These are phyloP conservation scores for Zapus hudsonius DNA, from an alignment of 2,113 vertebrate genomes.

Conservation along the genomic window DNA sequence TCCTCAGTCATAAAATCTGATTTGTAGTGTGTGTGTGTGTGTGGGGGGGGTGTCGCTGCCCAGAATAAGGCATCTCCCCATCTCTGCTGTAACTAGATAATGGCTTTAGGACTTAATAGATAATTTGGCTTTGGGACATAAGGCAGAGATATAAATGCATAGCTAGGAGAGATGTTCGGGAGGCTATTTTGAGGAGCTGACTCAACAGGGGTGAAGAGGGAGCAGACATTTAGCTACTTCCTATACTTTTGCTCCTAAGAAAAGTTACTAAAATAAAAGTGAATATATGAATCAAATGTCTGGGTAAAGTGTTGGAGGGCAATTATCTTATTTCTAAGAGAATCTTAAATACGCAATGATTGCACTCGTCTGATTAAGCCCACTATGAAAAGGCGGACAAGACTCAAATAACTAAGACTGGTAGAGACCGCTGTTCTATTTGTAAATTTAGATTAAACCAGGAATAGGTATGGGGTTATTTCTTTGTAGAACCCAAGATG, in stretches of 20 bases:
- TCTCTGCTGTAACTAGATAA: neutral
- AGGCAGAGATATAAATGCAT: neutral
- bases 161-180: neutral
- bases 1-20: neutral
- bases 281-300: neutral
- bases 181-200: neutral
- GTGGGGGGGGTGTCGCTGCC: neutral
- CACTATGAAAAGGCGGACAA: constrained; percentile 15
- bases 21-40: too few relatives aligned
- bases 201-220: neutral
- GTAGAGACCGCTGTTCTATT: neutral
- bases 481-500: neutral
- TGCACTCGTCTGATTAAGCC: neutral
- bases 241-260: neutral
- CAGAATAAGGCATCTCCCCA: neutral
- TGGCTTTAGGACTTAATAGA: neutral
- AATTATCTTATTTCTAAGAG: constrained; percentile 1
- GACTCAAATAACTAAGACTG: neutral
- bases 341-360: neutral
- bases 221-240: neutral
- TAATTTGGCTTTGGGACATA: neutral
- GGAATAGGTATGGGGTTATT: neutral
- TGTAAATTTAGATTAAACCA: neutral
- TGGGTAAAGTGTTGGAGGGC: neutral
- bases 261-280: neutral